Base-by-base conservation (phyloP, 2,797 vertebrate species). In the Microhierax caerulescens region DNA sequence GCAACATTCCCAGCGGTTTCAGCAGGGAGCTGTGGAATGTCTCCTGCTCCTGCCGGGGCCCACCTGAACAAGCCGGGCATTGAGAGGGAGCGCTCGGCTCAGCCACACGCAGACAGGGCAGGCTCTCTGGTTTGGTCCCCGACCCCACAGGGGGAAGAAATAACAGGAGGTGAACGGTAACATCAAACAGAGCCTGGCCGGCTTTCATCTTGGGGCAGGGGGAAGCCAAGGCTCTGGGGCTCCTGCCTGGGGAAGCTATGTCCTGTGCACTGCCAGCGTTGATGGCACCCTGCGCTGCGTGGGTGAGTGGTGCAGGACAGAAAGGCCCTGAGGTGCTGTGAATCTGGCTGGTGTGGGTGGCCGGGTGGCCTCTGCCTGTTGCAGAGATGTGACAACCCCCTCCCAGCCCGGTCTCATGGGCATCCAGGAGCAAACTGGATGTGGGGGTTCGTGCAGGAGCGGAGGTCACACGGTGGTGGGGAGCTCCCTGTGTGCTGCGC, bases 51-150 rank as follows among this genome's bases (percentile, higher is more conserved):
- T 4, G 73, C 88, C 13, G 34, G 45, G 78, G 60, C 84, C 92
- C 76, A 77, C 53, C 67, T 47, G 53, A 96, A 98, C 97, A 98
- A 97, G 93, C 69, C 3, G 6, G 68, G 94, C 92, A 97, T 98
- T 98, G 96, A 97, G 9, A 3, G 45, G 72, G 70, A 89, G 36
- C 0, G 1, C 82, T 87, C 0, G 0, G 64, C 77, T 48, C 63
- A 69, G 85, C 87, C 94, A 75, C 93, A 92, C 41, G 18, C 93
- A 93, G 85, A 85, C 95, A 95, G 90, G 90, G 90, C 95, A 64
- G 77, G 90, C 88, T 93, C 87, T 95, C 76, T 86, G 92, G 24
- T 51, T 72, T 37, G 28, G 48, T 77, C 60, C 81, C 79, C 48
- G 74, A 79, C 90, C 80, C 93, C 32, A 2, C 30, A 76, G 69